Conservation (phyloP, 1,140 invertebrate species). For the Hermetia illucens region DNA sequence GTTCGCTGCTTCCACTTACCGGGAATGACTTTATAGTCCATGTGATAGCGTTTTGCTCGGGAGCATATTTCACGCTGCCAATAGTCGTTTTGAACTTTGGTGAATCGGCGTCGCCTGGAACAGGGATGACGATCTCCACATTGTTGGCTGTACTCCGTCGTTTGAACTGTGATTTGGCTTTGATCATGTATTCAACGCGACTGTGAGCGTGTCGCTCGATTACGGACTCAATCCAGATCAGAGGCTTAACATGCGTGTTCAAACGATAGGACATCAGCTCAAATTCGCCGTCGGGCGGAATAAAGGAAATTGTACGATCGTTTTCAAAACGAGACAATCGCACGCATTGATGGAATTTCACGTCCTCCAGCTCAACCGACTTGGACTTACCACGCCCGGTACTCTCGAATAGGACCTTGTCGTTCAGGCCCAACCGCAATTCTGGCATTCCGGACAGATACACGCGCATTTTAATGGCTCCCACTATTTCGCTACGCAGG, state of each 20-base stretch:
- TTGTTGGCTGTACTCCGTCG: slow-evolving; percentile 96
- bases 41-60: slow-evolving; percentile 93
- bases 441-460: slow-evolving; percentile 99
- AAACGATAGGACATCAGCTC: slow-evolving; percentile 99
- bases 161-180: slow-evolving; percentile 99
- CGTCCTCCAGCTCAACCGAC: slow-evolving; percentile 97
- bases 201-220: slow-evolving; percentile 98
- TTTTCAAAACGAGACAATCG: slow-evolving; percentile 95
- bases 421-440: slow-evolving; percentile 92
- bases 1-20: slow-evolving; percentile 1
- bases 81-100: slow-evolving; percentile 99
- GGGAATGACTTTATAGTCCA: slow-evolving; percentile 99
- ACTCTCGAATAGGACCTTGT: slow-evolving; percentile 97
- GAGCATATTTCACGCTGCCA: slow-evolving; percentile 94
- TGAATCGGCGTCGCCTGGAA: slow-evolving; percentile 94
- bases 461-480: slow-evolving; percentile 98
- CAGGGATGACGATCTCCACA: slow-evolving; percentile 98
- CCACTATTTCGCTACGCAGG: slow-evolving; percentile 94
- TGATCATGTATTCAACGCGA: slow-evolving; percentile 98
- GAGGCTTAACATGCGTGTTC: slow-evolving; percentile 93
- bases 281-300: slow-evolving; percentile 99
- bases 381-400: slow-evolving; percentile 97
- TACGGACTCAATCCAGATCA: slow-evolving; percentile 99
- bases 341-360: slow-evolving; percentile 99
- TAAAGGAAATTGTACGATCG: slow-evolving; percentile 96